Percentiles rank a stretch among this genome's conserved stretches.
These are phyloP conservation scores for Loripinus fragilis DNA, from an alignment of 2,888 invertebrate species.

Conservation along the genomic window DNA sequence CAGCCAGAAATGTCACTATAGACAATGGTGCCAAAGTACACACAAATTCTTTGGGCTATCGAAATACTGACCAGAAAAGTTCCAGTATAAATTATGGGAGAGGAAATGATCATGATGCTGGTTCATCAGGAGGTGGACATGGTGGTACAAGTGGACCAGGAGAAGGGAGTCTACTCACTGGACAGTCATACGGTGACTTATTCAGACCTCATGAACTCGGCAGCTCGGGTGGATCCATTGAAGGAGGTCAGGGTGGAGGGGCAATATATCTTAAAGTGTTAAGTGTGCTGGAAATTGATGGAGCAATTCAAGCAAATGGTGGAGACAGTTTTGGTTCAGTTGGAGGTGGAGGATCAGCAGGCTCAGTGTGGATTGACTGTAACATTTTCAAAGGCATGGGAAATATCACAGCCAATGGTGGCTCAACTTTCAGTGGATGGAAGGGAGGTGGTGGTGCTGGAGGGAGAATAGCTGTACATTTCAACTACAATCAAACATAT, in stretches of 20 bases:
- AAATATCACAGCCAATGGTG: constrained; percentile 72
- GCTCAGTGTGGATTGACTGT: constrained; percentile 67
- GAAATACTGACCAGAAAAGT: constrained; percentile 53
- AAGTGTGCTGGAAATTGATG: constrained; percentile 66
- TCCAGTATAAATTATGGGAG: constrained; percentile 58
- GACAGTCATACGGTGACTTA: constrained; percentile 74
- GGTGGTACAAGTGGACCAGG: constrained; percentile 75
- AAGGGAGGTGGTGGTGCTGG: constrained; percentile 72
- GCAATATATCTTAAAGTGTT: constrained; percentile 63
- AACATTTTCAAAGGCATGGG: constrained; percentile 68
- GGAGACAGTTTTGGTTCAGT: constrained; percentile 51
- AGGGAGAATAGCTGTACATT: constrained; percentile 73
- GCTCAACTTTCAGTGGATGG: constrained; percentile 44
- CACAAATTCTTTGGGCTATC: constrained; percentile 67
- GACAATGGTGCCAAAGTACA: constrained; percentile 73
- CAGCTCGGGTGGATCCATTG: constrained; percentile 65
- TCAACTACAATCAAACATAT: constrained; percentile 70
- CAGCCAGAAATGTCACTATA: constrained; percentile 65
- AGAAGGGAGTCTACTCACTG: constrained; percentile 61
- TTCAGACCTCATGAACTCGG: constrained; percentile 68
- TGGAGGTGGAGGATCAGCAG: constrained; percentile 75
- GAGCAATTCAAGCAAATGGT: constrained; percentile 68
- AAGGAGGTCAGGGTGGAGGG: constrained; percentile 71
- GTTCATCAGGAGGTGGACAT: constrained; percentile 74
- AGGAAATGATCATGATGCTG: constrained; percentile 57